These are phyloP conservation scores for Proteles cristata DNA, from an alignment of 2,113 vertebrate genomes.

Conservation along the genomic window DNA sequence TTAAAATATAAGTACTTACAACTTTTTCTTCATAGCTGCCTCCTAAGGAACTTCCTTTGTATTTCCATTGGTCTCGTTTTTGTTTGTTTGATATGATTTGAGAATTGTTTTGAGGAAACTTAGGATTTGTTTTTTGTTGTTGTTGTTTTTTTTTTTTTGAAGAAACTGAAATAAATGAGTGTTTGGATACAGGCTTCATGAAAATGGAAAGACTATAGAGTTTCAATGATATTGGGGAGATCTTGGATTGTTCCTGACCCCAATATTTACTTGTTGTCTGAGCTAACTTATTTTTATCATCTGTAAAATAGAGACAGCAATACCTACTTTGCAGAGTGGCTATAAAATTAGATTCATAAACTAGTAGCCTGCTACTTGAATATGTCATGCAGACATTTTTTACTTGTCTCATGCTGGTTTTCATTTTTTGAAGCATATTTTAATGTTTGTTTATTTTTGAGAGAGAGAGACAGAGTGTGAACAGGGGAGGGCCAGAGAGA, in stretches of 20 bases:
- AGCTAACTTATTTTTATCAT: neutral
- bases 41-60: neutral
- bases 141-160: neutral
- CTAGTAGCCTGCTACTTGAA: neutral
- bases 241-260: neutral
- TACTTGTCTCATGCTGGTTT: neutral
- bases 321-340: neutral
- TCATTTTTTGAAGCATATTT: neutral
- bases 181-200: neutral
- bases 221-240: neutral
- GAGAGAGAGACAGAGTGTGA: too few species aligned
- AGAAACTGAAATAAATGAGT: neutral
- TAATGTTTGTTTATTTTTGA: neutral
- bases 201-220: neutral
- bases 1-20: neutral
- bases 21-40: neutral
- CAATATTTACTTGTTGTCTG: neutral
- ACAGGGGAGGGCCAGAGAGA: too few species aligned
- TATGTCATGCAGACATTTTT: neutral
- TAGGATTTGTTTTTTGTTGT: neutral
- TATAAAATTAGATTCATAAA: neutral
- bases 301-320: neutral
- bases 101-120: conserved; percentile 1
- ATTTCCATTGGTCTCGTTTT: neutral
- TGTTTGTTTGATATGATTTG: conserved; percentile 8